Percentiles rank a stretch among this genome's conserved stretches.
Evolutionary conservation across 2,113 vertebrate genomes (phyloP).

Genomic region (Numenius arquata): DNA sequence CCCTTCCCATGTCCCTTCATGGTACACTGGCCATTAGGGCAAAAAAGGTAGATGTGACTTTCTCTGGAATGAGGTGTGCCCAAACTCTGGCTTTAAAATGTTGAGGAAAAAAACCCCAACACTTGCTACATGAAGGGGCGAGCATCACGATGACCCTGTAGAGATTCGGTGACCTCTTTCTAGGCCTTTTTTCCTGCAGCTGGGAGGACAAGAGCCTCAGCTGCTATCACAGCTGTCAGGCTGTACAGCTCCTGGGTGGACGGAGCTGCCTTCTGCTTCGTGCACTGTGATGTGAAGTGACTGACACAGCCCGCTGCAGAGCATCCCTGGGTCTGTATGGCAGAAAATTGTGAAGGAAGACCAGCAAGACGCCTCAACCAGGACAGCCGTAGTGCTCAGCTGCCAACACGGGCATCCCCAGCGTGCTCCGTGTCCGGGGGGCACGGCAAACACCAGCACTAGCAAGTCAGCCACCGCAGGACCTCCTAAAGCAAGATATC

Average conservation of each 20-base stretch:
- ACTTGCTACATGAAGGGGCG: neutral
- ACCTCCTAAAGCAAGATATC: conserved; percentile 41
- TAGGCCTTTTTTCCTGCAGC: neutral
- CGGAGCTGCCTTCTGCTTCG: neutral
- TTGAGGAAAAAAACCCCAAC: neutral
- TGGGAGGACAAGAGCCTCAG: neutral
- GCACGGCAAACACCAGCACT: neutral
- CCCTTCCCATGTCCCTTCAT: neutral
- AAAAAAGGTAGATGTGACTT: neutral
- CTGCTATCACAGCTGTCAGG: conserved; percentile 10
- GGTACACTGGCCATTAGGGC: neutral
- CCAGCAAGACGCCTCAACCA: neutral
- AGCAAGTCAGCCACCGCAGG: neutral
- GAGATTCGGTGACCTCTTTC: conserved; percentile 26
- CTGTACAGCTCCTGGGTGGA: neutral
- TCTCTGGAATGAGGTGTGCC: neutral
- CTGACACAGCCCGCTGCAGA: neutral
- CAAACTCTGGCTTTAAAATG: neutral
- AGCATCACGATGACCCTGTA: neutral
- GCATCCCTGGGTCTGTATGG: neutral
- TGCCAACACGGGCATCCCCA: neutral
- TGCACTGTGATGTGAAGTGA: neutral
- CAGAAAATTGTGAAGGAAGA: neutral
- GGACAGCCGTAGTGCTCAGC: neutral
- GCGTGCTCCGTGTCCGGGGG: neutral